Evolutionary conservation across 2,888 invertebrate species (phyloP).

Genomic region (Drosophila colorata): DNA sequence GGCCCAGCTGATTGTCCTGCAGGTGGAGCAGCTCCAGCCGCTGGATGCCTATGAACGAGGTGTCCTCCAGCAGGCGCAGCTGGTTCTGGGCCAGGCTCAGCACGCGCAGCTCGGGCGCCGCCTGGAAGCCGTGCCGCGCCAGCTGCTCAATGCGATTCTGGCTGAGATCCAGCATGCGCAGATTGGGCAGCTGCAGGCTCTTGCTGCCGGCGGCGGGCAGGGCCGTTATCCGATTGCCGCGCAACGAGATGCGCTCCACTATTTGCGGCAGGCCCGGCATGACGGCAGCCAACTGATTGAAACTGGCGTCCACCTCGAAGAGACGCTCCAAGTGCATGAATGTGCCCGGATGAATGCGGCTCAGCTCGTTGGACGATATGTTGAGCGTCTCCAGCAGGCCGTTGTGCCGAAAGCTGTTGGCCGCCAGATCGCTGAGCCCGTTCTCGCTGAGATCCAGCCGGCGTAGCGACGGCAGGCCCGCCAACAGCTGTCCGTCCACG

Average conservation of each 20-base stretch:
- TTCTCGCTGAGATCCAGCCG: slow-evolving; percentile 92
- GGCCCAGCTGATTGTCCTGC: slow-evolving; percentile 90
- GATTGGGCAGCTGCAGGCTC: slow-evolving; percentile 89
- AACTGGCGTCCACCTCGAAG: slow-evolving; percentile 92
- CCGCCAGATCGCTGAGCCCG: slow-evolving; percentile 89
- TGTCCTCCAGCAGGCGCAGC: slow-evolving; percentile 89
- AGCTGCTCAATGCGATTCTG: slow-evolving; percentile 91
- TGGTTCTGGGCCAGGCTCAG: slow-evolving; percentile 91
- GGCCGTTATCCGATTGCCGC: slow-evolving; percentile 89
- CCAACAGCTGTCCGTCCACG: slow-evolving; percentile 90
- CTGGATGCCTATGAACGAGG: slow-evolving; percentile 89
- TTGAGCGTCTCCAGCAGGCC: slow-evolving; percentile 92
- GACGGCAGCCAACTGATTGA: slow-evolving; percentile 90
- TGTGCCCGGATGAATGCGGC: slow-evolving; percentile 90
- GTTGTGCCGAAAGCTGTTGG: slow-evolving; percentile 90
- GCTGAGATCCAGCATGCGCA: slow-evolving; percentile 91
- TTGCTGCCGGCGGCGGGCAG: slow-evolving; percentile 89
- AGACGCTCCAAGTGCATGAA: slow-evolving; percentile 91
- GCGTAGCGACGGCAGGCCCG: slow-evolving; percentile 91
- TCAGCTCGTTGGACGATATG: slow-evolving; percentile 91
- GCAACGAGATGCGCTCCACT: slow-evolving; percentile 90
- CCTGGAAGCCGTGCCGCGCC: slow-evolving; percentile 88
- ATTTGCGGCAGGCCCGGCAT: slow-evolving; percentile 92
- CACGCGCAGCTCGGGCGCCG: slow-evolving; percentile 89
- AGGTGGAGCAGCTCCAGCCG: slow-evolving; percentile 91